Percentiles rank a stretch among this genome's conserved stretches.
These are phyloP conservation scores for Nomada ferruginata DNA, from an alignment of 2,888 invertebrate species.

Conservation along the genomic window DNA sequence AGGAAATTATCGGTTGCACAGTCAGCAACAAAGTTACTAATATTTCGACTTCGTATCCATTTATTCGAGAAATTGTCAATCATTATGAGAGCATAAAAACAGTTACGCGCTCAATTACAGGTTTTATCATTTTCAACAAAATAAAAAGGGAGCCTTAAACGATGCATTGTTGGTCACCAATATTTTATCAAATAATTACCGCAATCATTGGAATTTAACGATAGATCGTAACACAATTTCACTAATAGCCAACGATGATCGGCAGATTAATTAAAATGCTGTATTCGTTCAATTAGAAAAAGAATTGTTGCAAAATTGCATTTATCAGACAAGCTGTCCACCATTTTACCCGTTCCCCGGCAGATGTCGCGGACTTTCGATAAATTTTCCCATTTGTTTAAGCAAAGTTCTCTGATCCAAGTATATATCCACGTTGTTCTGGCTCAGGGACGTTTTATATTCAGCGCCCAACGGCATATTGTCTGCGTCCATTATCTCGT, in stretches of 20 bases:
- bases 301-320: not conserved
- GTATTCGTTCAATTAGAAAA: not conserved
- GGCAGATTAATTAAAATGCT: not conserved
- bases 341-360: constrained; percentile 29
- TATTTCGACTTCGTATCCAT: constrained; percentile 69
- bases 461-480: constrained; percentile 39
- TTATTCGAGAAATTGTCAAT: constrained; percentile 1
- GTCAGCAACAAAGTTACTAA: constrained; percentile 73
- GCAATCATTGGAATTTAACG: too few species aligned
- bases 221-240: too few species aligned
- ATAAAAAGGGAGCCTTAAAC: not conserved
- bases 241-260: not conserved
- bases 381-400: constrained; percentile 13
- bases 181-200: not conserved
- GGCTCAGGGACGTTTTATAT: constrained; percentile 41
- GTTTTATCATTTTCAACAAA: not conserved
- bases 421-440: not conserved
- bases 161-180: not conserved
- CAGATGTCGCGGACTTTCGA: constrained; percentile 58
- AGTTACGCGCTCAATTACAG: not conserved
- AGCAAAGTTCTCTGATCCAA: constrained; percentile 13
- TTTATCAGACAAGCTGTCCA: constrained; percentile 55
- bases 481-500: constrained; percentile 50
- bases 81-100: not conserved
- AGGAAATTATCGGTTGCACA: constrained; percentile 77